Evolutionary conservation across 1,140 invertebrate species (phyloP), one percentile per base, ranked within the genome.

Genomic region (Antheraea mylitta): DNA sequence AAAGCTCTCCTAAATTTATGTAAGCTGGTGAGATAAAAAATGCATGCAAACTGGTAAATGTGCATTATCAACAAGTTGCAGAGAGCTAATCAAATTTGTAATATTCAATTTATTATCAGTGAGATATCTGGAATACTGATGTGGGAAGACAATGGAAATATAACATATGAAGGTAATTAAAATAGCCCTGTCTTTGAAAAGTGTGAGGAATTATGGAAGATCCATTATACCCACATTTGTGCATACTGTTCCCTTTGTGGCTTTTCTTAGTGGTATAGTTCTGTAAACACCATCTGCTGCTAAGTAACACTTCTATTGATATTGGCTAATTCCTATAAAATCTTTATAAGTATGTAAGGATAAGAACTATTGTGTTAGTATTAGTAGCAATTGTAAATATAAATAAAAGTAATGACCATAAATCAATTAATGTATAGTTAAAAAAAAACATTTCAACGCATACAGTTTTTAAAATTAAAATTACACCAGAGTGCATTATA

Each of bases 21-120:
- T 81, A 88, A 87, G 87, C 86, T 77, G 72, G 82, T 82, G 79
- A 80, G 77, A 82, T 86, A 78, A 42, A 42, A 42, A 87, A 82
- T 88, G 85, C 86, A 88, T 86, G 86, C 86, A 85, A 86, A 85
- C 81, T 85, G 83, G 77, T 86, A 84, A 87, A 86, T 77, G 86
- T 89, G 86, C 82, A 80, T 72, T 81, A 86, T 86, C 79, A 85
- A 82, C 77, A 81, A 81, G 75, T 78, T 73, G 70, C 62, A 74
- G 82, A 86, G 81, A 85, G 81, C 79, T 79, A 75, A 66, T 59
- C 66, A 58, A 67, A 38, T 69, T 69, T 67, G 64, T 58, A 22
- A 53, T 11, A 65, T 65, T 19, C 10, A 48, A 16, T 48, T 18
- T 13, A 65, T 42, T 64, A 19, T 10, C 38, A 65, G 3, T 45